Evolutionary conservation across 2,888 invertebrate genomes (phyloP).

Genomic region (Antheraea yamamai): DNA sequence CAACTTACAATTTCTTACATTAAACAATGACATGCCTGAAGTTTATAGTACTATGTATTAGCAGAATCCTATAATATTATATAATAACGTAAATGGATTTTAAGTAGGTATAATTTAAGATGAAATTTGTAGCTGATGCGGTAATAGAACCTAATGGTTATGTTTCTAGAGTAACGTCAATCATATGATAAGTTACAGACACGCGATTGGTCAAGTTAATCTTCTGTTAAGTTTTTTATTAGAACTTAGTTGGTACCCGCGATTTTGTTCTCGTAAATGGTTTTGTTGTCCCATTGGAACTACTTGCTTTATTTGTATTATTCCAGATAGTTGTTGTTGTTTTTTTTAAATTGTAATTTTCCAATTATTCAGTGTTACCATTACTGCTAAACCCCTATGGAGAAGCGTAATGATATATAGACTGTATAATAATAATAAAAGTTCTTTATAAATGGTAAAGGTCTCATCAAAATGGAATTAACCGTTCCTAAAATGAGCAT

Average conservation of each 20-base stretch:
- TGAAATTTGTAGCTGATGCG: background rate
- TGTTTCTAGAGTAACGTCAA: background rate
- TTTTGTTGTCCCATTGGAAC: too few relatives aligned
- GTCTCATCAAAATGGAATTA: too few relatives aligned
- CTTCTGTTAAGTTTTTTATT: background rate
- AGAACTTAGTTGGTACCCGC: background rate
- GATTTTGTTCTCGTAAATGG: too few relatives aligned
- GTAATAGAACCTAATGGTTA: conserved; percentile 3
- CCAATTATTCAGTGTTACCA: too few relatives aligned
- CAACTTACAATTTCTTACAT: background rate
- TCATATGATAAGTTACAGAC: background rate
- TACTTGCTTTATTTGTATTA: too few relatives aligned
- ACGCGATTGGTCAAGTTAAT: background rate
- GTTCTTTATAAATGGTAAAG: too few relatives aligned
- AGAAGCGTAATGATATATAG: too few relatives aligned
- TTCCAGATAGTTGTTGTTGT: too few relatives aligned
- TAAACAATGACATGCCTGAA: background rate
- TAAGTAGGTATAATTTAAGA: background rate
- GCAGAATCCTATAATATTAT: background rate
- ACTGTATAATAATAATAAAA: too few relatives aligned
- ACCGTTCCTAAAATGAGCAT: too few relatives aligned
- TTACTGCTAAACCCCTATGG: too few relatives aligned
- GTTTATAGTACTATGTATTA: background rate
- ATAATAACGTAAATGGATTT: background rate
- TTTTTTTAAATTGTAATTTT: too few relatives aligned